Percentiles rank a stretch among this genome's conserved stretches.
phyloP scores from a whole-genome alignment of 2,888 invertebrate genomes.

The Cynaeus angustus region DNA sequence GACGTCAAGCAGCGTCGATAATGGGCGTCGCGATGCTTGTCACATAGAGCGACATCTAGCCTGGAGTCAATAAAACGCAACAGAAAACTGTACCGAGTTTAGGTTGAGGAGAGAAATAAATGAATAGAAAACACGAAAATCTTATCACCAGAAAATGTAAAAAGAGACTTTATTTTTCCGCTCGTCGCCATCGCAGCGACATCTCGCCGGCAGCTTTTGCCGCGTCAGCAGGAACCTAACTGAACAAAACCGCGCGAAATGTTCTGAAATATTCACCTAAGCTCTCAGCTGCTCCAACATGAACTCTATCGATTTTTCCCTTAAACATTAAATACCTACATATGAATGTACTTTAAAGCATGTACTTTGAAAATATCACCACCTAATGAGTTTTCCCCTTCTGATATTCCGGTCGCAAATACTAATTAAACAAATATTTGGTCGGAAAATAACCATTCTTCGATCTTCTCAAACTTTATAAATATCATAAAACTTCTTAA shows the following conservation, averaged over 20 bases:
- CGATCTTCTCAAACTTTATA: conserved; percentile 19
- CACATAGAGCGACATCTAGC: conserved; percentile 29
- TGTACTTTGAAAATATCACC: conserved; percentile 11
- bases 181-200: neutral
- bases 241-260: conserved; percentile 21
- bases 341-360: too few relatives aligned
- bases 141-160: too few relatives aligned
- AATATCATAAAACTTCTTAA: conserved; percentile 25
- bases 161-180: too few relatives aligned
- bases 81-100: conserved; percentile 10
- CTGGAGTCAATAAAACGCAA: neutral
- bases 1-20: conserved; percentile 63
- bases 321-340: neutral
- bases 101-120: too few relatives aligned
- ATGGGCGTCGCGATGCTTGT: conserved; percentile 52
- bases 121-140: too few relatives aligned
- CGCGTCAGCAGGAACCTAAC: conserved; percentile 15
- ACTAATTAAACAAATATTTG: conserved; percentile 14
- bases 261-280: neutral
- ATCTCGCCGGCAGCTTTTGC: conserved; percentile 5
- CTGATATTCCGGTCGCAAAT: conserved; percentile 1
- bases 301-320: neutral
- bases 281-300: too few relatives aligned
- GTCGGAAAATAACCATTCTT: conserved; percentile 19
- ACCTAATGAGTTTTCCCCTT: too few relatives aligned